phyloP scores from a whole-genome alignment of 2,113 vertebrate genomes.

The Corvus hawaiiensis region DNA sequence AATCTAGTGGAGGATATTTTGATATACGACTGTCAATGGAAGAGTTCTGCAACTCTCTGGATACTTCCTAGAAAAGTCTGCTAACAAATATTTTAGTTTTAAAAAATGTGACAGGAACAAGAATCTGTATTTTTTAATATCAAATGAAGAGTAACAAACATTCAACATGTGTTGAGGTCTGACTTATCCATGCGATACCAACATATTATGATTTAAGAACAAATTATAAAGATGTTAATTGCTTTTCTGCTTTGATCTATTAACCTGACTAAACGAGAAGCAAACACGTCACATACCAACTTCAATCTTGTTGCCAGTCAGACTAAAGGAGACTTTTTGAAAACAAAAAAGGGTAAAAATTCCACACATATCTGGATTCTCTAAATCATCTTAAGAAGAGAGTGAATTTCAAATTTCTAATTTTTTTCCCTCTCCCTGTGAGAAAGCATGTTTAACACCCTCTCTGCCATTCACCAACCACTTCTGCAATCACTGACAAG shows the following conservation, averaged over 20 bases:
- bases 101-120: not conserved
- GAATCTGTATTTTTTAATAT: not conserved
- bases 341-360: not conserved
- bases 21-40: not conserved
- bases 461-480: not conserved
- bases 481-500: not conserved
- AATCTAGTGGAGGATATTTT: not conserved
- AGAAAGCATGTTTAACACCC: not conserved
- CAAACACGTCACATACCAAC: not conserved
- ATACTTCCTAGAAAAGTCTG: not conserved
- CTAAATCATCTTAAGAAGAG: not conserved
- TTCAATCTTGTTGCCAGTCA: not conserved
- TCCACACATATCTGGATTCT: not conserved
- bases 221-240: not conserved
- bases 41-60: not conserved
- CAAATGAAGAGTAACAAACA: not conserved
- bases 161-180: not conserved
- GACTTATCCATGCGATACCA: not conserved
- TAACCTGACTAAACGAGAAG: not conserved
- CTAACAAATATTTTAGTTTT: not conserved
- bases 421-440: not conserved
- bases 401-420: not conserved
- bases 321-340: not conserved
- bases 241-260: not conserved
- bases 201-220: not conserved